Conservation (phyloP, 1,140 invertebrate species). For the Bradynema listronoti region DNA sequence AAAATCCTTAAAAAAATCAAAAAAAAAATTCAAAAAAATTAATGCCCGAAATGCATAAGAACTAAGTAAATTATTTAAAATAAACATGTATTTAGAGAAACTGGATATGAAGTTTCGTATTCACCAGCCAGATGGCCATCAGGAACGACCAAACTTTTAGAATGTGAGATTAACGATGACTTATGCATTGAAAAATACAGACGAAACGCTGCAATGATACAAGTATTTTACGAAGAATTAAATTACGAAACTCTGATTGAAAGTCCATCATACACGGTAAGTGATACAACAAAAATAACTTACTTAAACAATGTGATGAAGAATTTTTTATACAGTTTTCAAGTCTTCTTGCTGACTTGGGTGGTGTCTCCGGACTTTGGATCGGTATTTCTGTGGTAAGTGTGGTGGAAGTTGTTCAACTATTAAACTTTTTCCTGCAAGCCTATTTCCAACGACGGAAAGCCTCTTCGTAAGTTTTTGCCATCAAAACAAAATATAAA, state of each 20-base stretch:
- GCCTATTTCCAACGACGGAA: slow-evolving; percentile 33
- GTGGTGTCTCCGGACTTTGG: slow-evolving; percentile 55
- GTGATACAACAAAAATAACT: neutral
- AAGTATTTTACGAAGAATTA: slow-evolving; percentile 57
- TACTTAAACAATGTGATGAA: neutral
- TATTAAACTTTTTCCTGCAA: slow-evolving; percentile 36
- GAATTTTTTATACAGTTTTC: slow-evolving; percentile 31
- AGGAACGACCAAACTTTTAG: slow-evolving; percentile 53
- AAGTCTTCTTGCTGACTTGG: slow-evolving; percentile 52
- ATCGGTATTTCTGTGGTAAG: slow-evolving; percentile 56
- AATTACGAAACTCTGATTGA: slow-evolving; percentile 56
- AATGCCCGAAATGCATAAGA: too few relatives aligned
- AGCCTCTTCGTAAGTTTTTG: slow-evolving; percentile 24
- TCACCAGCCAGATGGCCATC: slow-evolving; percentile 57
- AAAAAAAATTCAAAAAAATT: too few relatives aligned
- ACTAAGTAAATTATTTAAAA: slow-evolving; percentile 2
- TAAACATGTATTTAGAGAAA: slow-evolving; percentile 44
- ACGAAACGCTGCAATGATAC: slow-evolving; percentile 57
- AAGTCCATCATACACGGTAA: slow-evolving; percentile 48
- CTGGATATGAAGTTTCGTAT: slow-evolving; percentile 56
- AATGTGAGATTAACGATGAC: slow-evolving; percentile 49
- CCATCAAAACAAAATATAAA: slow-evolving; percentile 20
- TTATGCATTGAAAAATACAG: slow-evolving; percentile 56
- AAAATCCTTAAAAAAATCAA: too few relatives aligned
- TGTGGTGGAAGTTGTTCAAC: slow-evolving; percentile 47